Evolutionary conservation across 2,113 vertebrate species (phyloP).

Genomic region (Aegypius monachus): DNA sequence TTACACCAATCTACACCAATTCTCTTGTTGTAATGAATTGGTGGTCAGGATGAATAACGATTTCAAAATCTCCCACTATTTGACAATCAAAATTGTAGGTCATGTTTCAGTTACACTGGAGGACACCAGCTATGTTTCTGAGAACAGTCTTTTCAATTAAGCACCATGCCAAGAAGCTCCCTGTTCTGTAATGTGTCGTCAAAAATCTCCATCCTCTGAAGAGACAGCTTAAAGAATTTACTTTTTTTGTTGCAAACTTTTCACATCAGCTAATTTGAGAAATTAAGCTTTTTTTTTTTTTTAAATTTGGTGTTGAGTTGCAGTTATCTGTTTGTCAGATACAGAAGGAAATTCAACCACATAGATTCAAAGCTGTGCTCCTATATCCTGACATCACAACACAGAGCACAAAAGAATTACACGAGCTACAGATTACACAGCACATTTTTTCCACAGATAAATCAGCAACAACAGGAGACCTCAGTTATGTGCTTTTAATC

Average conservation of each 20-base stretch:
- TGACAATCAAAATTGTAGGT: background rate
- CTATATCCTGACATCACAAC: background rate
- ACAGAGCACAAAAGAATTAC: background rate
- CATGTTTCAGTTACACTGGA: background rate
- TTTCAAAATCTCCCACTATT: background rate
- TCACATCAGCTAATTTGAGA: background rate
- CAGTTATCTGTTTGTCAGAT: background rate
- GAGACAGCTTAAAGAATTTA: background rate
- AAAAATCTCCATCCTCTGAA: background rate
- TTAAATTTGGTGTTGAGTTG: background rate
- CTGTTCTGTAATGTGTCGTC: background rate
- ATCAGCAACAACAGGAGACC: background rate
- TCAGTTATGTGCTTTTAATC: background rate
- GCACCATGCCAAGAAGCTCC: background rate
- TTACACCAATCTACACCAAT: background rate
- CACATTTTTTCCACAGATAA: background rate
- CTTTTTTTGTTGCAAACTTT: background rate
- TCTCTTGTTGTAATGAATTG: background rate
- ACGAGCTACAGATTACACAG: background rate
- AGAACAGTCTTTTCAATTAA: background rate
- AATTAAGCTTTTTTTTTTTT: background rate
- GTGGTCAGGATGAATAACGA: background rate
- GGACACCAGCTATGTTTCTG: background rate
- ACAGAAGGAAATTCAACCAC: background rate
- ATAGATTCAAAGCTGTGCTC: background rate